phyloP scores from a whole-genome alignment of 2,888 invertebrate genomes.

The Agrilus mali region DNA sequence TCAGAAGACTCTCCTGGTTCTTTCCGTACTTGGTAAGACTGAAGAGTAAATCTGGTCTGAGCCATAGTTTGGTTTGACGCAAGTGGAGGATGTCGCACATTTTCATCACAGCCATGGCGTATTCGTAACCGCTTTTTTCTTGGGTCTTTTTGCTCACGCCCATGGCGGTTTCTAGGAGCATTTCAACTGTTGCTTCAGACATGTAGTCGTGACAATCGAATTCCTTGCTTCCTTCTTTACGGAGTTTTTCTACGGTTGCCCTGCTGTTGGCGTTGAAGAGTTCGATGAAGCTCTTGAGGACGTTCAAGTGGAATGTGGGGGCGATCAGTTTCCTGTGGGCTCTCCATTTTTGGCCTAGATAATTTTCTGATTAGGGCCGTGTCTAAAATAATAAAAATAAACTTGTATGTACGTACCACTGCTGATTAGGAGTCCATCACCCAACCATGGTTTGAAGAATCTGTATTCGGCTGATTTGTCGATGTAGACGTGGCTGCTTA shows the following conservation, averaged over 20 bases:
- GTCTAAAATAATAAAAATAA: neutral
- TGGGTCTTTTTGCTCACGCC: conserved; percentile 75
- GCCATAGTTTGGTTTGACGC: conserved; percentile 68
- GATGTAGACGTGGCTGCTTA: conserved; percentile 68
- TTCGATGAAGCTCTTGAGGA: conserved; percentile 75
- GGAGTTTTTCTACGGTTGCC: conserved; percentile 59
- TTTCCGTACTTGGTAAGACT: conserved; percentile 63
- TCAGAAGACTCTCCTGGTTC: conserved; percentile 59
- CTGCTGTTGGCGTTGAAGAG: conserved; percentile 73
- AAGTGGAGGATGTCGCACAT: conserved; percentile 78
- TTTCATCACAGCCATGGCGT: conserved; percentile 81
- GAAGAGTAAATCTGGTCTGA: conserved; percentile 66
- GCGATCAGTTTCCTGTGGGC: conserved; percentile 76
- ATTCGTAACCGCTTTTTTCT: conserved; percentile 69
- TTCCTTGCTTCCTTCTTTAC: conserved; percentile 54
- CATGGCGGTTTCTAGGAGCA: conserved; percentile 76
- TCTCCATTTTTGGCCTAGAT: conserved; percentile 68
- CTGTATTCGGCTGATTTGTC: conserved; percentile 69
- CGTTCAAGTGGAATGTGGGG: conserved; percentile 79
- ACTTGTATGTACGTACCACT: conserved; percentile 42
- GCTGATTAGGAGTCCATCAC: conserved; percentile 69
- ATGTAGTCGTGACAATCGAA: conserved; percentile 76
- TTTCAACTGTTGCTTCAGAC: conserved; percentile 76
- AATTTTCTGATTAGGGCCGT: neutral
- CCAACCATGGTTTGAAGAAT: conserved; percentile 76